These are phyloP conservation scores for Calliopum simillimum DNA, from an alignment of 2,888 invertebrate species.

Conservation along the genomic window DNA sequence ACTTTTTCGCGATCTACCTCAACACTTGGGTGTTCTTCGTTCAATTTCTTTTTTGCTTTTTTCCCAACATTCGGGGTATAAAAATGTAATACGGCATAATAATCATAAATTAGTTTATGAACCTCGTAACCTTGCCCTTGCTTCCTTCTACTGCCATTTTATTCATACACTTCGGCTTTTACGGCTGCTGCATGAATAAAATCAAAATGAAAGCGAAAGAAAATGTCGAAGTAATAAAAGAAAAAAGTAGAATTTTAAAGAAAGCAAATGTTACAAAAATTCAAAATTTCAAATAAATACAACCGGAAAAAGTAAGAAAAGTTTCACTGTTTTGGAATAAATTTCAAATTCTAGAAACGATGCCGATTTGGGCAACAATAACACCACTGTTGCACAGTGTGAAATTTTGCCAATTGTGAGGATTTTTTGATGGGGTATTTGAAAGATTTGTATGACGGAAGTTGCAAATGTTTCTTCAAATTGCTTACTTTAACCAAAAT, in stretches of 20 bases:
- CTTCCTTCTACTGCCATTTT: constrained; percentile 21
- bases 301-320: not conserved
- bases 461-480: too few species aligned
- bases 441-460: too few species aligned
- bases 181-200: constrained; percentile 61
- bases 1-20: constrained; percentile 26
- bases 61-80: not conserved
- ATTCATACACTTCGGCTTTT: constrained; percentile 51
- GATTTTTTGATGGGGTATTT: too few species aligned
- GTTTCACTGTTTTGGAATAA: constrained; percentile 13
- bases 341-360: constrained; percentile 58
- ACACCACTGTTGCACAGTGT: too few species aligned
- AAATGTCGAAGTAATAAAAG: not conserved
- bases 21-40: constrained; percentile 5
- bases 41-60: too few species aligned
- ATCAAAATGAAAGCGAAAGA: constrained; percentile 43
- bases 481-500: too few species aligned
- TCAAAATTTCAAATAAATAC: not conserved
- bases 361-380: not conserved
- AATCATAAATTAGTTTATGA: constrained; percentile 65
- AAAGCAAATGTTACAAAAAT: not conserved
- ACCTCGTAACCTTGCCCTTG: constrained; percentile 63
- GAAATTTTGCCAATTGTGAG: too few species aligned
- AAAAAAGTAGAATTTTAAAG: constrained; percentile 5
- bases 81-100: constrained; percentile 48